These are phyloP conservation scores for Neopipo cinnamomea DNA, from an alignment of 2,113 vertebrate genomes.

Conservation along the genomic window DNA sequence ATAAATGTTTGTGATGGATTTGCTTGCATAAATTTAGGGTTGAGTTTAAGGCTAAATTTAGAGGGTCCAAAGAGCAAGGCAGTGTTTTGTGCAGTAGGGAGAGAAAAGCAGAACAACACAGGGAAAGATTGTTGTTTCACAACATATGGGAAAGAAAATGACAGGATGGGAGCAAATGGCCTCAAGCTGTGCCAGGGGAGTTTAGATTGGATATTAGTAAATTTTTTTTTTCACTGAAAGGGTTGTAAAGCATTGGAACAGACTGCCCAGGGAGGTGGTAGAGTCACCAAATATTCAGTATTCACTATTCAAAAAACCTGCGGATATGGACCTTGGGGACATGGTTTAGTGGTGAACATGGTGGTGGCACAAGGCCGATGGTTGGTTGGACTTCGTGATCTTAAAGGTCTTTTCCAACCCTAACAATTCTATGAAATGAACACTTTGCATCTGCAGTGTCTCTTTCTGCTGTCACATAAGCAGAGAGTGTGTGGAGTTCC, in stretches of 20 bases:
- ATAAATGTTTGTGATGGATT: neutral
- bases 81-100: neutral
- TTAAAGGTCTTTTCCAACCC: neutral
- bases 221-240: neutral
- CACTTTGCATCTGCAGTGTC: neutral
- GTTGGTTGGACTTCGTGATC: neutral
- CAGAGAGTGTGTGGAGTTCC: neutral
- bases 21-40: neutral
- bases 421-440: neutral
- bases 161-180: neutral
- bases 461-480: neutral
- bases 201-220: neutral
- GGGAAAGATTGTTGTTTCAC: neutral
- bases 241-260: neutral
- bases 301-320: neutral
- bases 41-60: slow-evolving; percentile 17
- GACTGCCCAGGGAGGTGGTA: neutral
- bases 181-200: neutral
- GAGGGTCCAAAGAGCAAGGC: neutral
- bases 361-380: neutral
- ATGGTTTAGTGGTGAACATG: neutral
- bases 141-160: neutral
- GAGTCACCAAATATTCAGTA: no score
- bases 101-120: neutral
- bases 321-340: neutral